Evolutionary conservation across 2,113 vertebrate species (phyloP), one percentile per base, ranked within the genome.

Genomic region (Stigmatopora nigra): DNA sequence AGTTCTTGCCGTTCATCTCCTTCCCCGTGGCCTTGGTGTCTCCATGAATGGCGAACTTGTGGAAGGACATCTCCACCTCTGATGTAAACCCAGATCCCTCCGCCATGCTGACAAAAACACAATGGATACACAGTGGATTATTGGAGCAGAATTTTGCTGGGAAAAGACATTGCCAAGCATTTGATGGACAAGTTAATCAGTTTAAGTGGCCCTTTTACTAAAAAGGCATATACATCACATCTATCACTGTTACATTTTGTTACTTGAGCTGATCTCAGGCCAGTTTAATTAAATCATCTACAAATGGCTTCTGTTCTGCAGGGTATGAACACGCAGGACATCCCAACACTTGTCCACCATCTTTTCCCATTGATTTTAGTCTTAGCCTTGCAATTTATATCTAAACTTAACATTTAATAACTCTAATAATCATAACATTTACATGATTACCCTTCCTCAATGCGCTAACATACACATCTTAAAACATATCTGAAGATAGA

Each of bases 1-100:
- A 94, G 74, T 96, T 95, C 82, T 95, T 96, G 67, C 92, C 92
- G 0, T 87, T 93, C 79, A 96, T 92, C 70, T 92, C 87, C 0
- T 84, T 90, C 46, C 92, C 90, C 0, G 71, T 91, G 44, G 91
- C 88, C 17, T 93, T 90, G 1, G 86, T 84, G 68, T 94, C 92
- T 16, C 92, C 92, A 0, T 93, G 92, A 8, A 89, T 15, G 0
- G 93, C 92, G 81, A 94, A 97, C 70, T 86, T 91, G 14, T 66
- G 78, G 86, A 96, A 98, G 2, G 91, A 52, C 0, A 56, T 84
- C 77, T 92, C 89, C 62, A 92, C 75, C 14, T 88, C 92, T 22
- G 73, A 74, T n/a, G 73, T 0, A 0, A 78, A 76, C 38, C 63
- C 80, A 3, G 82, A 75, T 51, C 82, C 72, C 44, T 89, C 88